Evolutionary conservation across 2,888 invertebrate species (phyloP).

Genomic region (Drosophila rubida): DNA sequence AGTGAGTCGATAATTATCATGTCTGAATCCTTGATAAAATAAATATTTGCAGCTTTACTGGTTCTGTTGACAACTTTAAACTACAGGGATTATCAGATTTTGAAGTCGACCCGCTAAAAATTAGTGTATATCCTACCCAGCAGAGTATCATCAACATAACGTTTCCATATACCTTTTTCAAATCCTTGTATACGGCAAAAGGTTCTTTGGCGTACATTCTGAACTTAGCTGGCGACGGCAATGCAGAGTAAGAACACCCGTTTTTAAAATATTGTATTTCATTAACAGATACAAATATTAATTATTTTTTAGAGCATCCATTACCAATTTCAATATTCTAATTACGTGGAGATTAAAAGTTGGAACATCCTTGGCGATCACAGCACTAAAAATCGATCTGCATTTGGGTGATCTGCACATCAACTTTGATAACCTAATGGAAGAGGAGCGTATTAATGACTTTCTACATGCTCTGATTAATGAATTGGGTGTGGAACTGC

Average conservation of each 20-base stretch:
- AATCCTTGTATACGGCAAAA: conserved; percentile 78
- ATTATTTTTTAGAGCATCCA: conserved; percentile 56
- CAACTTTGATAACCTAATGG: conserved; percentile 73
- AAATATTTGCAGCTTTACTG: conserved; percentile 63
- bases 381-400: conserved; percentile 69
- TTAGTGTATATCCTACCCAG: conserved; percentile 44
- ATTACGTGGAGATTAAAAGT: conserved; percentile 69
- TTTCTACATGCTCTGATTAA: conserved; percentile 81
- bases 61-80: conserved; percentile 66
- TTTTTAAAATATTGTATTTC: neutral
- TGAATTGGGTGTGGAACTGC: conserved; percentile 78
- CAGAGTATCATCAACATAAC: conserved; percentile 68
- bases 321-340: conserved; percentile 58
- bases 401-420: conserved; percentile 67
- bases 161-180: conserved; percentile 68
- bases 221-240: conserved; percentile 79
- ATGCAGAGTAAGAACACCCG: conserved; percentile 66
- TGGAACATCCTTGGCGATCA: conserved; percentile 60
- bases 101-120: conserved; percentile 54
- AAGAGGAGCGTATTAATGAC: conserved; percentile 76
- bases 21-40: neutral
- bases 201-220: conserved; percentile 79
- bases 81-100: conserved; percentile 77
- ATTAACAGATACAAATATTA: neutral
- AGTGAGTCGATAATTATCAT: conserved; percentile 55